Evolutionary conservation across 2,888 invertebrate genomes (phyloP), one percentile per base, ranked within the genome.

Genomic region (Nemotelus pantherinus): DNA sequence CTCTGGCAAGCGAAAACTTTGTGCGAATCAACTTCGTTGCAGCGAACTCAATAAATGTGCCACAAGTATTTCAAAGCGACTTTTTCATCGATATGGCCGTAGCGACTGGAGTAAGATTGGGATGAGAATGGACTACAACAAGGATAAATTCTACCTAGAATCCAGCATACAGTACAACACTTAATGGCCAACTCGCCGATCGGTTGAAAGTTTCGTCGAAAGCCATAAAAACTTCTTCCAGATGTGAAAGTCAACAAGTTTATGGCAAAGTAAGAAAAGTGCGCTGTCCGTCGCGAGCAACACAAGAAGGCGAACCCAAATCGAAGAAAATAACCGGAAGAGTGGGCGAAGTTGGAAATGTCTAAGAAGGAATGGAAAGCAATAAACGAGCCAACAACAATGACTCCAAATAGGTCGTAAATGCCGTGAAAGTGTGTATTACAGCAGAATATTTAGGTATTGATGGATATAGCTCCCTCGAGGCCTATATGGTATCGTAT

Each of bases 221-320:
- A 74, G 43, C 60, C 63, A 60, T 74, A 74, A 74, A 74, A 74
- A 74, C 63, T 74, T 74, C 63, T 41, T 60, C 48, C 63, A 53
- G 55, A 63, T 45, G 60, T n/a, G 74, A 4, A 60, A 74, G 74
- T 74, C 74, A 74, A 74, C 74, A 74, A 74, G 74, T 74, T 60
- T 60, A 74, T 50, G 39, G 60, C 57, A 25, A 6, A 60, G 41
- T 48, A 60, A 50, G 47, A 39, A 7, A 60, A 74, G 58, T 25
- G 25, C 25, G 0, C 25, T 25, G 25, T 25, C 25, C 25, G 25
- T 25, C 5, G 50, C 48, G 25, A 60, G 60, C 25, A 25, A 43
- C 7, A 60, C 7, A 68, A 48, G 48, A 48, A 68, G 39, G 48
- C 50, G 67, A 7, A n/a, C 44, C 10, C 9, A 9, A 4, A 64